Percentiles rank a stretch among this genome's conserved stretches.
Evolutionary conservation across 2,113 vertebrate genomes (phyloP).

Genomic region (Hippocampus zosterae): DNA sequence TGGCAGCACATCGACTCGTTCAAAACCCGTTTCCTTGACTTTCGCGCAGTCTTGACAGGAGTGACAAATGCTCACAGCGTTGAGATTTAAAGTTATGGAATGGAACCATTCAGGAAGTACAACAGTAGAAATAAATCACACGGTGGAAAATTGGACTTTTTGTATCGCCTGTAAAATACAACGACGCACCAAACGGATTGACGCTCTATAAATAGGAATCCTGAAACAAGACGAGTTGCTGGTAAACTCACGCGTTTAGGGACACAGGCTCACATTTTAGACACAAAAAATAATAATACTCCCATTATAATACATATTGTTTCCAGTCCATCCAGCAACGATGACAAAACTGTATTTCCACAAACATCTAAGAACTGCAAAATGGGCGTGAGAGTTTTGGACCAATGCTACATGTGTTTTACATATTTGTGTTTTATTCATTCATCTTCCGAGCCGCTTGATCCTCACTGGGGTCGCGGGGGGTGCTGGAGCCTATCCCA

Average conservation of each 20-base stretch:
- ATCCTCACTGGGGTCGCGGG: no score
- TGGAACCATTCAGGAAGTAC: neutral
- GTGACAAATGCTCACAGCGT: neutral
- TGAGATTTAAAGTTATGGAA: neutral
- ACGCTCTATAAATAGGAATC: neutral
- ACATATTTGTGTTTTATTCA: no score
- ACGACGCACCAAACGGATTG: neutral
- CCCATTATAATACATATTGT: neutral
- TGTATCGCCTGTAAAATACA: neutral
- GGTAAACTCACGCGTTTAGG: neutral
- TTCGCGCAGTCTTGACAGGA: neutral
- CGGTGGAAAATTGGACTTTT: neutral
- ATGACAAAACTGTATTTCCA: neutral
- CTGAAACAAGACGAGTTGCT: neutral
- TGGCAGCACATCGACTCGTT: neutral
- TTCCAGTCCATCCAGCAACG: neutral
- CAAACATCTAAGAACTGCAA: neutral
- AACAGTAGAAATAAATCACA: neutral
- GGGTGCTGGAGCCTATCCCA: no score
- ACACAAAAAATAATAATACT: neutral
- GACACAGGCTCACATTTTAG: neutral
- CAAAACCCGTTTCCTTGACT: constrained; percentile 17
- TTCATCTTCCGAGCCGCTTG: no score
- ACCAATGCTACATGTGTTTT: no score
- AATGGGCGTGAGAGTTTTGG: no score